phyloP scores from a whole-genome alignment of 2,888 invertebrate genomes.

The Sminthurides aquaticus region DNA sequence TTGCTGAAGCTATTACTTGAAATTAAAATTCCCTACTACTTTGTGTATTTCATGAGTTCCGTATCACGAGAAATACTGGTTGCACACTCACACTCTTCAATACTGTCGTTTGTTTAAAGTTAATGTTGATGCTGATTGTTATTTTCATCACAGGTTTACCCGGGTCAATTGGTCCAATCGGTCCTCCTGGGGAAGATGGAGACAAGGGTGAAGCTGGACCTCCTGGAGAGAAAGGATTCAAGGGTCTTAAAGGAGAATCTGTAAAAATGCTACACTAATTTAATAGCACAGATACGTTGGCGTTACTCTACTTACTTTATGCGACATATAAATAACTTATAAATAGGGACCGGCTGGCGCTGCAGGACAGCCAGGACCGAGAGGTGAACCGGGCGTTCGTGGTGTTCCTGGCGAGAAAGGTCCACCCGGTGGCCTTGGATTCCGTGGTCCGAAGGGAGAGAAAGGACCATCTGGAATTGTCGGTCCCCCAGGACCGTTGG shows the following conservation, averaged over 20 bases:
- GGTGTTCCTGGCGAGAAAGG: constrained; percentile 68
- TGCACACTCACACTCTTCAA: too few relatives aligned
- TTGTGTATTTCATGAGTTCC: too few relatives aligned
- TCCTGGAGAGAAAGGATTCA: constrained; percentile 76
- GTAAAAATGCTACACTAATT: constrained; percentile 50
- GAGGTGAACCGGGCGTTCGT: constrained; percentile 62
- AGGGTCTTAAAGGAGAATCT: constrained; percentile 66
- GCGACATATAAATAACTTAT: neutral
- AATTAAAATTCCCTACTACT: too few relatives aligned
- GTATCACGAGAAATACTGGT: too few relatives aligned
- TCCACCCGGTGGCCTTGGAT: constrained; percentile 67
- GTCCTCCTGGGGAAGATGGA: constrained; percentile 73
- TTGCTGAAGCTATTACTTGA: neutral
- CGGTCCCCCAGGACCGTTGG: constrained; percentile 60
- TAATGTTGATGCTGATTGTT: too few relatives aligned
- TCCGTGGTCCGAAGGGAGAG: constrained; percentile 65
- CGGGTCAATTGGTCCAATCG: constrained; percentile 69
- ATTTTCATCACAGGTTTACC: constrained; percentile 52
- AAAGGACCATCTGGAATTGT: constrained; percentile 60
- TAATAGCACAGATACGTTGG: constrained; percentile 4
- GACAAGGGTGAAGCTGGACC: constrained; percentile 73
- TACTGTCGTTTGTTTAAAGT: too few relatives aligned
- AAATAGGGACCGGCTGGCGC: constrained; percentile 60
- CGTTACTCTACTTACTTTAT: too few relatives aligned
- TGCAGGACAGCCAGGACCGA: constrained; percentile 62